phyloP scores from a whole-genome alignment of 2,888 invertebrate species.

The Scotopteryx bipunctaria region DNA sequence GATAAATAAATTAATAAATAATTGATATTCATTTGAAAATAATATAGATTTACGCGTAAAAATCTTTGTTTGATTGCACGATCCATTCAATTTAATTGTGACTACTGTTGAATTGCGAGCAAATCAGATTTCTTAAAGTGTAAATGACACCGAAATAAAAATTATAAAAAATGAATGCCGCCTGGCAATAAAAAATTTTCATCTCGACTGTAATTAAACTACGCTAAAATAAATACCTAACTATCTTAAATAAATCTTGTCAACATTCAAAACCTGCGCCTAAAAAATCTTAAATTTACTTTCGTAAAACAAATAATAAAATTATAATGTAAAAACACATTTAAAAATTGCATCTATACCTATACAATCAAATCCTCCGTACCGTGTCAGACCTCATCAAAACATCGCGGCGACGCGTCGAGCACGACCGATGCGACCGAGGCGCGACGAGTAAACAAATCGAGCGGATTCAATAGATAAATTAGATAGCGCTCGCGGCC shows the following conservation, averaged over 20 bases:
- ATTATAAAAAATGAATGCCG: constrained; percentile 50
- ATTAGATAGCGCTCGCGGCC: constrained; percentile 46
- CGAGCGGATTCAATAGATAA: constrained; percentile 57
- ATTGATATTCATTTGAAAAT: constrained; percentile 45
- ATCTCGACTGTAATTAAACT: constrained; percentile 73
- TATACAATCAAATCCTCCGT: constrained; percentile 80
- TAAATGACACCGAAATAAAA: constrained; percentile 73
- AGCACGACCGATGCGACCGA: constrained; percentile 53
- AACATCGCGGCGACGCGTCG: constrained; percentile 72
- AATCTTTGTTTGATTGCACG: constrained; percentile 64
- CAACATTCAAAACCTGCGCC: constrained; percentile 79
- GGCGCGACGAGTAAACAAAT: constrained; percentile 58
- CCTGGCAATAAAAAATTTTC: constrained; percentile 65
- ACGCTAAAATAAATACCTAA: constrained; percentile 83
- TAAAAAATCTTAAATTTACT: constrained; percentile 76
- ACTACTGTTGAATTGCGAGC: constrained; percentile 52
- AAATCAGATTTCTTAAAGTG: constrained; percentile 56
- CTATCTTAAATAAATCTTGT: constrained; percentile 82
- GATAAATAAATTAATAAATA: constrained; percentile 41
- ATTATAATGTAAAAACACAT: constrained; percentile 83
- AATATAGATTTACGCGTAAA: constrained; percentile 47
- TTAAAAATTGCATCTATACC: constrained; percentile 81
- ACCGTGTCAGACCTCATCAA: constrained; percentile 81
- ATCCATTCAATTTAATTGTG: constrained; percentile 52
- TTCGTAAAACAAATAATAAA: constrained; percentile 82